A percentile compares a stretch with the other conserved stretches of the same genome.
Conservation (phyloP, 2,113 vertebrate species). For the Oriolus oriolus region DNA sequence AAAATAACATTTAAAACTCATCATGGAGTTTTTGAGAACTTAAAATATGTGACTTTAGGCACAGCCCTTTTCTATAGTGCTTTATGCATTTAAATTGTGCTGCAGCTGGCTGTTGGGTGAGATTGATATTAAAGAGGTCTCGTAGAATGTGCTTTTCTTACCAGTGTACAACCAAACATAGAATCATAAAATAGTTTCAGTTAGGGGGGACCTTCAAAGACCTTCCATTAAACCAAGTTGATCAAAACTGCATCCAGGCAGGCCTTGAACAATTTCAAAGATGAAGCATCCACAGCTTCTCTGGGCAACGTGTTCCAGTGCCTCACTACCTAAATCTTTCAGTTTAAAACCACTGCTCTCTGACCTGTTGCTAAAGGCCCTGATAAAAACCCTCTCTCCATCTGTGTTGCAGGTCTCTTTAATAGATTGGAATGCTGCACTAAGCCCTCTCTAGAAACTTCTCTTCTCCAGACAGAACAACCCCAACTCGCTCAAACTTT, state of each 20-base stretch:
- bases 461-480: background rate
- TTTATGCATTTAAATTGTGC: background rate
- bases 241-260: background rate
- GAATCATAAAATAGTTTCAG: background rate
- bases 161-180: accelerated
- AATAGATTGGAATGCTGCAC: background rate
- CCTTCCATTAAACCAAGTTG: background rate
- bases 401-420: background rate
- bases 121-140: background rate
- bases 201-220: background rate
- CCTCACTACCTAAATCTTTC: background rate
- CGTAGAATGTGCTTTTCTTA: background rate
- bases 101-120: background rate
- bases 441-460: background rate
- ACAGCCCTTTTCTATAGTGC: background rate
- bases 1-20: background rate
- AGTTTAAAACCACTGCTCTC: background rate
- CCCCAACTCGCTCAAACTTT: background rate
- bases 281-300: background rate
- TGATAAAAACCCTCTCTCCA: background rate
- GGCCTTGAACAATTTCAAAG: background rate
- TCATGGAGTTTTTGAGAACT: background rate
- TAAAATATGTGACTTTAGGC: background rate
- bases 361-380: background rate
- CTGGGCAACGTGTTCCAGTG: background rate